phyloP scores from a whole-genome alignment of 1,140 invertebrate genomes.

The Nasonia giraulti region DNA sequence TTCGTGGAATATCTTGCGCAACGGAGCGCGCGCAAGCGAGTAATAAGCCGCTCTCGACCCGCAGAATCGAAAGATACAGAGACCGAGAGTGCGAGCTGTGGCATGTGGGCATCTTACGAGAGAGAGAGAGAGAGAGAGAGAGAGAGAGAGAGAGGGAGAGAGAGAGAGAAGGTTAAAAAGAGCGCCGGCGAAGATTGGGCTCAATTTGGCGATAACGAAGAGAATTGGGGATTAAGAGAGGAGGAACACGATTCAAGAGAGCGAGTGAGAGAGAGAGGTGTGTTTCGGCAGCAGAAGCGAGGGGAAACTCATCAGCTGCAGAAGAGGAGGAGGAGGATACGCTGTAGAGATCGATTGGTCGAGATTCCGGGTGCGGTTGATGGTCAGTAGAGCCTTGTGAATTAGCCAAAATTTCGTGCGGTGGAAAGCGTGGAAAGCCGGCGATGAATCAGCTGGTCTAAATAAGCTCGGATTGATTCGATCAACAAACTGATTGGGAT shows the following conservation, averaged over 20 bases:
- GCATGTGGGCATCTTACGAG: background rate
- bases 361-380: background rate
- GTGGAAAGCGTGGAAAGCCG: background rate
- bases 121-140: background rate
- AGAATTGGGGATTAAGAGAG: constrained; percentile 27
- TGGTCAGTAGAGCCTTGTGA: background rate
- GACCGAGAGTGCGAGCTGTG: background rate
- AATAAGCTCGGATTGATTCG: background rate
- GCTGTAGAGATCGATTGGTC: constrained; percentile 35
- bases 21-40: background rate
- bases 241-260: constrained; percentile 9
- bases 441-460: background rate
- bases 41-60: constrained; percentile 29
- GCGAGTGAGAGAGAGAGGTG: background rate
- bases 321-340: background rate
- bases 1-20: constrained; percentile 41
- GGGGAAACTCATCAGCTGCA: constrained; percentile 34
- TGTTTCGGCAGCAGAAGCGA: background rate
- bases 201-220: constrained; percentile 50
- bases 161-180: background rate
- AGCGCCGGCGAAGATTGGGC: constrained; percentile 35
- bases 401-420: background rate
- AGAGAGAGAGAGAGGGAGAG: too few relatives aligned
- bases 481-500: background rate
- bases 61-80: constrained; percentile 12